Conservation (phyloP, 2,113 vertebrate species). For the Nyctereutes procyonoides region DNA sequence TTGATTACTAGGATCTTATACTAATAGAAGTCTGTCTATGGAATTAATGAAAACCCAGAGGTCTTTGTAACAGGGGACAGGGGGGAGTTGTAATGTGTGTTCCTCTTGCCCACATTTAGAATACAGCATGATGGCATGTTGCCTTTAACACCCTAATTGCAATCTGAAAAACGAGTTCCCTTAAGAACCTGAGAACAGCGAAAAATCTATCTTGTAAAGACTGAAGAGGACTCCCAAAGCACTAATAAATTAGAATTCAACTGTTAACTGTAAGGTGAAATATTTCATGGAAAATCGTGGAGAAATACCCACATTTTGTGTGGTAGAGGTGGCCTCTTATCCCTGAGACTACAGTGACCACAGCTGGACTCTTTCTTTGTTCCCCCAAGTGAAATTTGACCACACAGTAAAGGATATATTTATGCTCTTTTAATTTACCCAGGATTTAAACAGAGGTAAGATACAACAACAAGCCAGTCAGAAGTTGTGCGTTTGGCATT, state of each 20-base stretch:
- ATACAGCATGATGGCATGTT: background rate
- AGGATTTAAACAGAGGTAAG: slow-evolving; percentile 6
- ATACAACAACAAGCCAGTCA: background rate
- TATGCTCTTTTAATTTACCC: slow-evolving; percentile 38
- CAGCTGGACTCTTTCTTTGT: background rate
- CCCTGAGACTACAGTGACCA: too few species aligned
- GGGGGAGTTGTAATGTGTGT: background rate
- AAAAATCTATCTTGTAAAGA: background rate
- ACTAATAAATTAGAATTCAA: background rate
- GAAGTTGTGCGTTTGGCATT: slow-evolving; percentile 30
- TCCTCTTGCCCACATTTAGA: background rate
- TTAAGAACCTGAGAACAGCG: background rate
- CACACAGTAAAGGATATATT: slow-evolving; percentile 3
- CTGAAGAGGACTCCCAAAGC: background rate
- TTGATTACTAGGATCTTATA: background rate
- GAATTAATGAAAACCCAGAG: background rate
- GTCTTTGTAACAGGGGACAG: background rate
- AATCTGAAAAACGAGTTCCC: background rate
- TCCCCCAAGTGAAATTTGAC: slow-evolving; percentile 24
- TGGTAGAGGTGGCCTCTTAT: background rate
- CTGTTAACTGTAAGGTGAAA: background rate
- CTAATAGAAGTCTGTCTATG: background rate
- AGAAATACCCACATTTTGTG: background rate
- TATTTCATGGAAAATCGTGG: background rate
- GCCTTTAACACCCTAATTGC: background rate